These are phyloP conservation scores for Ptilorrhoa leucosticta DNA, from an alignment of 2,113 vertebrate species.

Conservation along the genomic window DNA sequence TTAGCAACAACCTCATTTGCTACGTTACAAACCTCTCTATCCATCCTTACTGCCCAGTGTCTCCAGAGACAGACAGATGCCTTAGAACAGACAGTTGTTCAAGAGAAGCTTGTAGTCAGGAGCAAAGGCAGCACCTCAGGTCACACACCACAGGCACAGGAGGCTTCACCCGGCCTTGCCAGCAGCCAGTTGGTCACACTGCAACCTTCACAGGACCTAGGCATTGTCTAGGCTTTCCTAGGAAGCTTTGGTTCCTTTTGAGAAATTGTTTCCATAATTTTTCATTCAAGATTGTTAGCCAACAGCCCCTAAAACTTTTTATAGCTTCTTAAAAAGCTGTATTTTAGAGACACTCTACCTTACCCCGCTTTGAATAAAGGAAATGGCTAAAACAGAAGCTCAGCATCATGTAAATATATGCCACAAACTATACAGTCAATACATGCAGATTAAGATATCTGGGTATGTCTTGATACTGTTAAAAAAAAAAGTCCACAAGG, in stretches of 20 bases:
- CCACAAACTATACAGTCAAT: background rate
- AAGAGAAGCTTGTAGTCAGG: rapidly evolving
- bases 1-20: background rate
- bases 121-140: background rate
- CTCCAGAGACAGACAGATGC: background rate
- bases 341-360: background rate
- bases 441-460: background rate
- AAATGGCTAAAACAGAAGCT: background rate
- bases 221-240: background rate
- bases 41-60: too few relatives aligned
- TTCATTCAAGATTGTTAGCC: background rate
- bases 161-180: background rate
- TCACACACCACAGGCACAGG: background rate
- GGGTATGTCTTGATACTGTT: background rate
- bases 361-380: background rate
- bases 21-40: background rate
- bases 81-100: background rate
- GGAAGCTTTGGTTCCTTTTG: background rate
- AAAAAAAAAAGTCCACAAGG: background rate
- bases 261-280: background rate
- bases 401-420: background rate
- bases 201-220: background rate
- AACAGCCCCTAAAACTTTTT: background rate
- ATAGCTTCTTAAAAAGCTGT: background rate
- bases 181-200: background rate